Base-by-base conservation (phyloP, 2,113 vertebrate species). In the Ptilonorhynchus violaceus region DNA sequence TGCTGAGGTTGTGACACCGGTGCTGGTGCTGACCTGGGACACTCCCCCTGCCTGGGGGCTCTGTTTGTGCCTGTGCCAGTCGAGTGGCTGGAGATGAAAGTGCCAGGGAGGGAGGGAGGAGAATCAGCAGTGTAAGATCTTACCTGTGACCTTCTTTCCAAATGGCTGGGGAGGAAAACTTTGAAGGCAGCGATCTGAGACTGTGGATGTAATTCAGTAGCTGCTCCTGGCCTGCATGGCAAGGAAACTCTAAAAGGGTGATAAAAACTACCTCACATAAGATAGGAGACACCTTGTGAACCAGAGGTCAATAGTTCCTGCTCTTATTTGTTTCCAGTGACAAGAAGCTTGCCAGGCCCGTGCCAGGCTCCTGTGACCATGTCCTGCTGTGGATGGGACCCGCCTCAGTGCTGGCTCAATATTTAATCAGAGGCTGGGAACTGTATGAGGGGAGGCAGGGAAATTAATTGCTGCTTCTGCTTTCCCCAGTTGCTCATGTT, bases 1-100 rank as follows among this genome's bases (percentile, higher is more conserved):
- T 84, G 49, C 64, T 84, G 64, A 28, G 88, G 42, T 10, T 70
- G 72, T 77, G 72, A 37, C 35, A 33, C 2, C 25, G 5, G 87
- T 19, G 42, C 46, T 56, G 0, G 14, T 2, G 2, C 55, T 62
- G 84, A 10, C 10, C 2, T 1, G 4, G 42, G 35, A 2, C 3
- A 10, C 66, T 62, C 7, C 4, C 5, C 2, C 46, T 76, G 81
- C 63, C 37, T 10, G 3, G 5, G 75, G 2, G 8, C 44, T 46
- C 33, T 23, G 9, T 21, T 10, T 55, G 72, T 6, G n/a, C 22
- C 42, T 85, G 53, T 83, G 62, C 73, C 84, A 47, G 22, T 42
- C 35, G 0, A 0, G 58, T 13, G 12, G 10, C 30, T 33, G 68
- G 55, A 33, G 63, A 35, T 58, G 5, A 11, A 47, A 56, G 55